phyloP scores from a whole-genome alignment of 2,888 invertebrate genomes.

The Leptura quadrifasciata region DNA sequence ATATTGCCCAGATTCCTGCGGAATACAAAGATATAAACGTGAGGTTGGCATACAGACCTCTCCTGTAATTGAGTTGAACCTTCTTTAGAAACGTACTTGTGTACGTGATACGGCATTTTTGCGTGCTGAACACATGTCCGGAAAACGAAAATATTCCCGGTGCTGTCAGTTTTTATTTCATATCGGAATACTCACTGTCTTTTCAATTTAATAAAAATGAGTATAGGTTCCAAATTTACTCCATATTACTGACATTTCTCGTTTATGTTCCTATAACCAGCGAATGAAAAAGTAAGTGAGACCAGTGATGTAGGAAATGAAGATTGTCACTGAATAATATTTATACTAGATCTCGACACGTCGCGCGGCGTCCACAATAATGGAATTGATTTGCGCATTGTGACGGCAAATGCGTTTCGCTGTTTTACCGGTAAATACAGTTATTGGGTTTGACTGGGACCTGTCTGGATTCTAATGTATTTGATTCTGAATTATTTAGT shows the following conservation, averaged over 20 bases:
- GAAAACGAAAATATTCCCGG: slow-evolving; percentile 21
- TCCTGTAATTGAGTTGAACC: slow-evolving; percentile 60
- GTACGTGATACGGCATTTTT: slow-evolving; percentile 58
- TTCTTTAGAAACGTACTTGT: slow-evolving; percentile 52
- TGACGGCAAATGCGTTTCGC: neutral
- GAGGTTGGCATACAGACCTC: slow-evolving; percentile 45
- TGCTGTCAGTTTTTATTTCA: slow-evolving; percentile 33
- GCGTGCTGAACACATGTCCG: slow-evolving; percentile 53
- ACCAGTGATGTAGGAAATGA: slow-evolving; percentile 31
- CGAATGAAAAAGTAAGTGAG: slow-evolving; percentile 3
- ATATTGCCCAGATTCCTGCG: slow-evolving; percentile 58
- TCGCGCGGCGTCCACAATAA: neutral
- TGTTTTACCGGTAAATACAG: too few relatives aligned
- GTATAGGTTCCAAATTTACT: slow-evolving; percentile 28
- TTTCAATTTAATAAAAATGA: slow-evolving; percentile 36
- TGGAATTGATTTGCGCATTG: neutral
- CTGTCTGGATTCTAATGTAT: too few relatives aligned
- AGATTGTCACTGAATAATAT: slow-evolving; percentile 18
- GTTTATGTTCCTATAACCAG: slow-evolving; percentile 1
- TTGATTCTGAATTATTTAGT: too few relatives aligned
- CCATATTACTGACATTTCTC: neutral
- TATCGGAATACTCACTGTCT: slow-evolving; percentile 21
- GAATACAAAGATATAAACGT: slow-evolving; percentile 61
- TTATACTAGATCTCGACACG: neutral
- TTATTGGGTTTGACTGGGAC: too few relatives aligned